Percentiles rank a stretch among this genome's conserved stretches.
Evolutionary conservation across 2,888 invertebrate genomes (phyloP).

Genomic region (Neocrepidodera transversa): DNA sequence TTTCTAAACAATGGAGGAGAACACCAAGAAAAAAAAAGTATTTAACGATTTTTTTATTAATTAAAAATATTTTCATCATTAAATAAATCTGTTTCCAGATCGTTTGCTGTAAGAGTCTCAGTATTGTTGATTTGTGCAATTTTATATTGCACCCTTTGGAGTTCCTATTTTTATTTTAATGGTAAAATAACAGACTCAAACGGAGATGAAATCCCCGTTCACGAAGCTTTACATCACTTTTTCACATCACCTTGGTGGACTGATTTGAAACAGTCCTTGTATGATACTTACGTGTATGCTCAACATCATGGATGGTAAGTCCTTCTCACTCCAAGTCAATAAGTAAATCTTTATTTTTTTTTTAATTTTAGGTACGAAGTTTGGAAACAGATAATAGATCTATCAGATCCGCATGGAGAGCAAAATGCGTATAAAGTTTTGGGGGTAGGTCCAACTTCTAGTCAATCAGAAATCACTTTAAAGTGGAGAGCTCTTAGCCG

Average conservation of each 20-base stretch:
- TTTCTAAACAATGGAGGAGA: conserved; percentile 80
- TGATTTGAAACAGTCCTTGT: conserved; percentile 77
- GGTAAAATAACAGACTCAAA: conserved; percentile 78
- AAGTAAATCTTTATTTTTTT: not conserved
- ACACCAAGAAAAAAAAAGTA: conserved; percentile 64
- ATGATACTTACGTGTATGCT: conserved; percentile 78
- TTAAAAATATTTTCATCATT: not conserved
- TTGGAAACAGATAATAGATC: conserved; percentile 84
- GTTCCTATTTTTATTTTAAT: conserved; percentile 85
- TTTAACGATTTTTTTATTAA: not conserved
- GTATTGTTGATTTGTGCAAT: conserved; percentile 68
- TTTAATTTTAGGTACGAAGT: conserved; percentile 66
- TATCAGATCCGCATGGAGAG: conserved; percentile 90
- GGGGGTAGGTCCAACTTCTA: conserved; percentile 78
- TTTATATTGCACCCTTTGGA: conserved; percentile 78
- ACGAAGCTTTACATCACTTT: conserved; percentile 89
- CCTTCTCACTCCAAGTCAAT: no score
- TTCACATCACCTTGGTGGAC: conserved; percentile 89
- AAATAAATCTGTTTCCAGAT: conserved; percentile 34
- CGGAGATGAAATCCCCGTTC: conserved; percentile 86
- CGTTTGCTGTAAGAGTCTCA: conserved; percentile 61
- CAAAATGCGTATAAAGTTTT: conserved; percentile 87
- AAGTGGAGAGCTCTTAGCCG: conserved; percentile 83
- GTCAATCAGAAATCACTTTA: conserved; percentile 84
- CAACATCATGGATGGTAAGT: conserved; percentile 84